Conservation (phyloP, 2,797 vertebrate genomes). For the Sebastes trivittatus region DNA sequence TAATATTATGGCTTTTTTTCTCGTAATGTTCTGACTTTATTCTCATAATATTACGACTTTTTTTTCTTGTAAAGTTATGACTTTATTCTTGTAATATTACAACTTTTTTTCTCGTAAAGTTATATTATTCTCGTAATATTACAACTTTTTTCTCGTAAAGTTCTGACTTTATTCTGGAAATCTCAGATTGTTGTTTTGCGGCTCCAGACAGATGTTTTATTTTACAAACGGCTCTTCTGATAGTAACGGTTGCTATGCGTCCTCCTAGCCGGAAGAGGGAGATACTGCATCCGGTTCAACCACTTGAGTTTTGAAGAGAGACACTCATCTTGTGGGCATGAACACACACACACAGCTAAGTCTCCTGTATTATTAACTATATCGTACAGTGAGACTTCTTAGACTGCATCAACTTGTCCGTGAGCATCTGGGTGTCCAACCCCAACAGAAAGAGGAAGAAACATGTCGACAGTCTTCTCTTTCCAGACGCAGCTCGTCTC, state of each 20-base stretch:
- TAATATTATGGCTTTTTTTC: too few species aligned
- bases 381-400: not conserved
- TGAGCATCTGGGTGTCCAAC: not conserved
- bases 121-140: too few species aligned
- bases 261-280: slow-evolving; percentile 64
- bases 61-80: too few species aligned
- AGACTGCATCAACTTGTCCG: not conserved
- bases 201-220: not conserved
- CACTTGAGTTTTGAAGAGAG: slow-evolving; percentile 24
- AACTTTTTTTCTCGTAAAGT: too few species aligned
- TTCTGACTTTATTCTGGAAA: too few species aligned
- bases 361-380: not conserved
- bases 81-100: too few species aligned
- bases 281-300: not conserved
- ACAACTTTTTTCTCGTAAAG: accelerated
- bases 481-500: slow-evolving; percentile 81
- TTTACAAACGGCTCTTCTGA: too few species aligned
- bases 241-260: not conserved
- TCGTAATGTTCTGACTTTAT: too few species aligned
- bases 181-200: too few species aligned
- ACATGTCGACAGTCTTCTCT: slow-evolving; percentile 76
- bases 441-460: not conserved
- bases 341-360: not conserved
- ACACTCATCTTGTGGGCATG: slow-evolving; percentile 6
- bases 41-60: accelerated